Conservation (phyloP, 2,888 invertebrate species). For the Pyrgus malvae region DNA sequence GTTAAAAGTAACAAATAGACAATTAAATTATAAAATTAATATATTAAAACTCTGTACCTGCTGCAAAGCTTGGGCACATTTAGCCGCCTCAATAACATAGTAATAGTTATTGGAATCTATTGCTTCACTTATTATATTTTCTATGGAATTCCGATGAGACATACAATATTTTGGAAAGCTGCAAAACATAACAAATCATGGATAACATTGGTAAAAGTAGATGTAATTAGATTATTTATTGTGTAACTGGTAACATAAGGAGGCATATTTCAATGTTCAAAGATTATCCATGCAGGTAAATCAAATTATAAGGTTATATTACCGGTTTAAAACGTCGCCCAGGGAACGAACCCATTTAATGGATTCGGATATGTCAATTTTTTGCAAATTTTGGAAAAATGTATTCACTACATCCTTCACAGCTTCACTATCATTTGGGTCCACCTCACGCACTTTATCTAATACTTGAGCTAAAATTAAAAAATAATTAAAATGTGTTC, state of each 20-base stretch:
- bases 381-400: slow-evolving; percentile 59
- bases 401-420: slow-evolving; percentile 58
- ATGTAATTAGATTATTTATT: too few relatives aligned
- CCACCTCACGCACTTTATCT: slow-evolving; percentile 58
- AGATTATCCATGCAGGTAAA: not conserved
- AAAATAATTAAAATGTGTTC: slow-evolving; percentile 7
- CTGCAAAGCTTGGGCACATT: slow-evolving; percentile 66
- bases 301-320: slow-evolving; percentile 47
- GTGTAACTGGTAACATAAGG: too few relatives aligned
- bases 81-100: slow-evolving; percentile 65
- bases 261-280: too few relatives aligned
- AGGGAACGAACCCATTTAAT: slow-evolving; percentile 55
- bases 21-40: too few relatives aligned
- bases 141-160: slow-evolving; percentile 57
- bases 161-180: slow-evolving; percentile 71
- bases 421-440: slow-evolving; percentile 63
- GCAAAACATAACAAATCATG: too few relatives aligned
- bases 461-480: slow-evolving; percentile 60
- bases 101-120: slow-evolving; percentile 52
- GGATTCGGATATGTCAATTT: slow-evolving; percentile 48
- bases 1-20: too few relatives aligned
- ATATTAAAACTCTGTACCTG: slow-evolving; percentile 48
- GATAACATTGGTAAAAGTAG: too few relatives aligned
- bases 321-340: slow-evolving; percentile 64
- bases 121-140: slow-evolving; percentile 45